These are phyloP conservation scores for Sinocyclocheilus maitianheensis DNA, from an alignment of 2,113 vertebrate species.

Conservation along the genomic window DNA sequence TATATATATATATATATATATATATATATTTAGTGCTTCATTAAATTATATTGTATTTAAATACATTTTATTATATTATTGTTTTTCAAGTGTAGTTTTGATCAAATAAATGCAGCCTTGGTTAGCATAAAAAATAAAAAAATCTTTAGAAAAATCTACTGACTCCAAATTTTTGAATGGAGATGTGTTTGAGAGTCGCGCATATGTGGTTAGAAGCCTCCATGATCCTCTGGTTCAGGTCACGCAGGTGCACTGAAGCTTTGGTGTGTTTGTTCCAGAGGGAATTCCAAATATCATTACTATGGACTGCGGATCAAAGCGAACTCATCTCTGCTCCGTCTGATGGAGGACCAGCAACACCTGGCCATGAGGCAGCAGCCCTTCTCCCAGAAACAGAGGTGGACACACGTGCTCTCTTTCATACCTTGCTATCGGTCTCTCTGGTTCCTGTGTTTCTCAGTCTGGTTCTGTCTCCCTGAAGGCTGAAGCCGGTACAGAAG, in stretches of 20 bases:
- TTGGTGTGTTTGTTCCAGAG: constrained; percentile 69
- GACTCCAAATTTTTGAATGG: background rate
- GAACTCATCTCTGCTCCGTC: constrained; percentile 85
- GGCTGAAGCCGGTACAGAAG: constrained; percentile 92
- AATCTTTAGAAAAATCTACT: background rate
- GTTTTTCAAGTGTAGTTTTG: background rate
- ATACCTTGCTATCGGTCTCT: background rate
- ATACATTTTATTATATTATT: background rate
- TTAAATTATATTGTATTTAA: too few relatives aligned
- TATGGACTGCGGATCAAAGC: constrained; percentile 93
- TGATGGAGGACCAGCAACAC: constrained; percentile 94
- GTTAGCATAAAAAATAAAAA: background rate
- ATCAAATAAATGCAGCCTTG: background rate
- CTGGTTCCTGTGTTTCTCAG: background rate
- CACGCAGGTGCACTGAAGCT: constrained; percentile 30
- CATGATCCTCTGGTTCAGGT: constrained; percentile 9
- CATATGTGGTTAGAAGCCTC: background rate
- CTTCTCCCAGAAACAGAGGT: constrained; percentile 95
- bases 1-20: too few relatives aligned
- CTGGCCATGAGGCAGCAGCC: constrained; percentile 93
- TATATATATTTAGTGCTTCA: background rate
- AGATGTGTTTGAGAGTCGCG: background rate
- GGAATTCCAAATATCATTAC: constrained; percentile 95
- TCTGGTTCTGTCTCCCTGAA: constrained; percentile 49
- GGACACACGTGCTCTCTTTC: background rate